These are phyloP conservation scores for Stratiolaelaps scimitus DNA, from an alignment of 1,140 invertebrate species.

Conservation along the genomic window DNA sequence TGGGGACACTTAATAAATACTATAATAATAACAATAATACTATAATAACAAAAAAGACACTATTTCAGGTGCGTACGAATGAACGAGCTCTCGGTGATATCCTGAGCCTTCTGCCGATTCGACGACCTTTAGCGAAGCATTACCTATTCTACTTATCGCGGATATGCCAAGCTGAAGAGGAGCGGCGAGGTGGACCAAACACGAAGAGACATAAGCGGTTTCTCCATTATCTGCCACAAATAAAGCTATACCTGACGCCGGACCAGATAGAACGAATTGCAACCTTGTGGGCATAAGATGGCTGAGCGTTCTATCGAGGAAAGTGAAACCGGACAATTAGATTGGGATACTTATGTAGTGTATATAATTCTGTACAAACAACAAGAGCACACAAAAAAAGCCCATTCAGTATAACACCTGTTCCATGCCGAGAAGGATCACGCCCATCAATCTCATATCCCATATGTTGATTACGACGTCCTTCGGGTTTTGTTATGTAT, in stretches of 20 bases:
- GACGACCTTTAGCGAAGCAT: not conserved
- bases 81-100: not conserved
- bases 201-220: not conserved
- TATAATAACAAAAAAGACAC: not conserved
- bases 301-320: no score
- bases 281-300: not conserved
- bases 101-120: not conserved
- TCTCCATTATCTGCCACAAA: not conserved
- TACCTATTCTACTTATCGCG: not conserved
- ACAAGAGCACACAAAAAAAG: no score
- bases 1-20: no score
- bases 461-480: no score
- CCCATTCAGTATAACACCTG: no score
- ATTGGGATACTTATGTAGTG: no score
- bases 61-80: not conserved
- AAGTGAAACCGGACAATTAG: no score
- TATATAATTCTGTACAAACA: no score
- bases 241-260: not conserved
- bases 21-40: no score
- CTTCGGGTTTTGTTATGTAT: no score
- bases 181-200: not conserved
- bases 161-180: conserved; percentile 5
- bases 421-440: no score
- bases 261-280: conserved; percentile 4
- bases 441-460: no score